Conservation (phyloP, 1,140 invertebrate genomes). For the Trichonephila clavata region DNA sequence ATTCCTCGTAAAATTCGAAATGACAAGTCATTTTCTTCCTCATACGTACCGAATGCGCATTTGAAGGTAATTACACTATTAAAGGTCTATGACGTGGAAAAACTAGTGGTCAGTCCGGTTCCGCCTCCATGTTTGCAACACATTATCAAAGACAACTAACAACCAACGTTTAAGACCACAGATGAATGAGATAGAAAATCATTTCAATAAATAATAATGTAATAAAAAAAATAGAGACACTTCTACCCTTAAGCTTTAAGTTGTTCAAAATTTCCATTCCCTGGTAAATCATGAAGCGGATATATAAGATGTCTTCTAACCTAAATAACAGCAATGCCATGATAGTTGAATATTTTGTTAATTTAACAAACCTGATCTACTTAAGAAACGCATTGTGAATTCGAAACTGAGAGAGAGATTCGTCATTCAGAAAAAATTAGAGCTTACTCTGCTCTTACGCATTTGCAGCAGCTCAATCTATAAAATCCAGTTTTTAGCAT, state of each 20-base stretch:
- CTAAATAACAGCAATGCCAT: neutral
- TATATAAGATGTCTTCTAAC: neutral
- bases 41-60: constrained; percentile 28
- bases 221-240: neutral
- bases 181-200: neutral
- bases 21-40: constrained; percentile 37
- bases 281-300: neutral
- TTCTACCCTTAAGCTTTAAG: neutral
- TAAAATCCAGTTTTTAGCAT: neutral
- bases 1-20: neutral
- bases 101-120: constrained; percentile 61
- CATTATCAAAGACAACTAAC: neutral
- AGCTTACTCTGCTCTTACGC: neutral
- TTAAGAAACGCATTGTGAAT: neutral
- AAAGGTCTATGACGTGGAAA: constrained; percentile 63
- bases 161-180: neutral
- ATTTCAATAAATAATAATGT: neutral
- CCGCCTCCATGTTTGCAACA: constrained; percentile 42
- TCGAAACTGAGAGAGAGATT: neutral
- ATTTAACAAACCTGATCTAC: constrained; percentile 12
- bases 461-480: neutral
- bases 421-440: too few species aligned
- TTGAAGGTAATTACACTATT: constrained; percentile 36
- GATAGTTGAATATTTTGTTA: neutral
- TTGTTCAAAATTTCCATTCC: neutral